Evolutionary conservation across 64 coral and sea anemone genomes (phyloP).

Genomic region (Actinia equina): DNA sequence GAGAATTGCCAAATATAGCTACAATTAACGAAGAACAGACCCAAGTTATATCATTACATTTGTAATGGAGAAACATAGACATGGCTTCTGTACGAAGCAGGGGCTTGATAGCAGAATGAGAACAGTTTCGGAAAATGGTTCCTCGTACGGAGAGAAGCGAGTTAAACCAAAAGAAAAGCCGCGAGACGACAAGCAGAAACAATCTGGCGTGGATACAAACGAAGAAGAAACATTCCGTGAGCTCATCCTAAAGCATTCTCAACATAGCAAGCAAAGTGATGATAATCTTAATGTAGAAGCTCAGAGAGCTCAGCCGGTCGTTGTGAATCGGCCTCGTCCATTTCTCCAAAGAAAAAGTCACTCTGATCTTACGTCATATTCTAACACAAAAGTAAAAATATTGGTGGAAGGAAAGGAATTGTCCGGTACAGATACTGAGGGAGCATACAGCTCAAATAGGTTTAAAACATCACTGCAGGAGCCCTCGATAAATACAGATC

Average conservation of each 20-base stretch:
- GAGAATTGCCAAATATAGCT: background rate
- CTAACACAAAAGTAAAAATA: background rate
- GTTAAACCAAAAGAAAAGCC: background rate
- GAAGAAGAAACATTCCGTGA: constrained; percentile 2
- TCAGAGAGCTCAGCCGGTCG: background rate
- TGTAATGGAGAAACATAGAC: background rate
- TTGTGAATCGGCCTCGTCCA: background rate
- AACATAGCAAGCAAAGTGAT: background rate
- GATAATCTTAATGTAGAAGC: background rate
- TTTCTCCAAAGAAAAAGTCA: background rate
- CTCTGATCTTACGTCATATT: background rate
- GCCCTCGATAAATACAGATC: background rate
- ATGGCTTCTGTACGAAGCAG: background rate
- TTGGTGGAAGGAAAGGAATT: background rate
- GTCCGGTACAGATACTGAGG: background rate
- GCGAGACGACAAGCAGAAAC: background rate
- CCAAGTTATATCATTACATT: background rate
- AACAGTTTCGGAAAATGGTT: background rate
- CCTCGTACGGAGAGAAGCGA: background rate
- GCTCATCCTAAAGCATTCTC: background rate
- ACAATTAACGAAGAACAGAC: background rate
- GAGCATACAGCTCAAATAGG: background rate
- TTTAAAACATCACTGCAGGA: background rate
- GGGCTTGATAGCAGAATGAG: background rate
- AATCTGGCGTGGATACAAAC: background rate